Evolutionary conservation across 2,113 vertebrate genomes (phyloP), one percentile per base, ranked within the genome.

Genomic region (Boleophthalmus pectinirostris): DNA sequence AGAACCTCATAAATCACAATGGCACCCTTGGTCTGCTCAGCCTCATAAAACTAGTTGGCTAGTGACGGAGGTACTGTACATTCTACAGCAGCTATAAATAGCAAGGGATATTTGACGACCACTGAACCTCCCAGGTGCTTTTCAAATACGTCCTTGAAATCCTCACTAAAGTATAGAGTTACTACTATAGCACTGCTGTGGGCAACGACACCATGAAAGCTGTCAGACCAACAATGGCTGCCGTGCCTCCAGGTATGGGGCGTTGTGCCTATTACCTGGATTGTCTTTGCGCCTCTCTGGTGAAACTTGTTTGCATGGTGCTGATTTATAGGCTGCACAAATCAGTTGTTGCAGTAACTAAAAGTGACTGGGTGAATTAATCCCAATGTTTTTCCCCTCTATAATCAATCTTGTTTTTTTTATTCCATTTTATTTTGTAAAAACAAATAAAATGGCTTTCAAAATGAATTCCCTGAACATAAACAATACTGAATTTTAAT

Each of bases 1-100:
- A 16, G 63, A 78, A 43, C 56, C 53, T 61, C 78, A 70, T 92
- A 88, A 91, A 92, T 90, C 90, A 80, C 68, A 77, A 12, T 70
- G 79, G 80, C 78, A 76, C 57, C 43, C 49, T 64, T 45, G 10
- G 53, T 72, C 77, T 85, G 78, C 45, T 71, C 66, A 74, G 79
- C 72, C 80, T 89, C 79, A 80, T 88, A 85, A 89, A 66, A 73
- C 21, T 45, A 67, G 33, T 66, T 61, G 73, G 29, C 4, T 69
- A n/a, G 33, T 75, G 65, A 82, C 51, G 63, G 60, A 64, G 60
- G 74, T 16, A 74, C 56, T 24, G 66, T 49, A 58, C 57, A 2
- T 16, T 57, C 25, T 65, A 61, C 25, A 54, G 51, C 45, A 5
- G 45, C 25, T 63, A 67, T 67, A 68, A 45, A 46, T 70, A 66